phyloP scores from a whole-genome alignment of 1,140 invertebrate species.

The Papilio helenus region DNA sequence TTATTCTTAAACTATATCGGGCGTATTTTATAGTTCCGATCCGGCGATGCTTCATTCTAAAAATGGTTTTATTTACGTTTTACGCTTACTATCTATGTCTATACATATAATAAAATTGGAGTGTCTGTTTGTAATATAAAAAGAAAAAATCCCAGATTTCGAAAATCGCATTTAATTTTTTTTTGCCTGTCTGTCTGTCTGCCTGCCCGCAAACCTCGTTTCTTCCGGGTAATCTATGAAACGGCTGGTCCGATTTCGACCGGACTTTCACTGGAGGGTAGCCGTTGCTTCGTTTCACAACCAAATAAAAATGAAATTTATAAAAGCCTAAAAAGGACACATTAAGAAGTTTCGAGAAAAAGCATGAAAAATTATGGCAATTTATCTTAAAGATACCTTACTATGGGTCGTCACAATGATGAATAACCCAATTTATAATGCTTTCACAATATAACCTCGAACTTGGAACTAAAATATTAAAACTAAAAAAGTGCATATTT shows the following conservation, averaged over 20 bases:
- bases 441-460: constrained; percentile 25
- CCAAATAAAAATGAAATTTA: not conserved
- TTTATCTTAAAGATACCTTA: constrained; percentile 32
- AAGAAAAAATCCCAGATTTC: no score
- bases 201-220: no score
- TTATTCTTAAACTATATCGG: constrained; percentile 42
- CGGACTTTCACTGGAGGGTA: no score
- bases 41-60: constrained; percentile 31
- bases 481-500: not conserved
- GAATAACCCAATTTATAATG: constrained; percentile 35
- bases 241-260: no score
- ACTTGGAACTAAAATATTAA: not conserved
- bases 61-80: constrained; percentile 43
- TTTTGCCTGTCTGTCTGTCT: no score
- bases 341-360: constrained; percentile 27
- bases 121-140: no score
- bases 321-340: not conserved
- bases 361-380: constrained; percentile 27
- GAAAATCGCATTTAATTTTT: no score
- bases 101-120: no score
- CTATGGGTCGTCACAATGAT: constrained; percentile 37
- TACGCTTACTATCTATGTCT: no score
- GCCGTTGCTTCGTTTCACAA: no score
- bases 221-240: no score
- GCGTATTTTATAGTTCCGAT: constrained; percentile 44